These are phyloP conservation scores for Saccostrea echinata DNA, from an alignment of 1,140 invertebrate species.

Conservation along the genomic window DNA sequence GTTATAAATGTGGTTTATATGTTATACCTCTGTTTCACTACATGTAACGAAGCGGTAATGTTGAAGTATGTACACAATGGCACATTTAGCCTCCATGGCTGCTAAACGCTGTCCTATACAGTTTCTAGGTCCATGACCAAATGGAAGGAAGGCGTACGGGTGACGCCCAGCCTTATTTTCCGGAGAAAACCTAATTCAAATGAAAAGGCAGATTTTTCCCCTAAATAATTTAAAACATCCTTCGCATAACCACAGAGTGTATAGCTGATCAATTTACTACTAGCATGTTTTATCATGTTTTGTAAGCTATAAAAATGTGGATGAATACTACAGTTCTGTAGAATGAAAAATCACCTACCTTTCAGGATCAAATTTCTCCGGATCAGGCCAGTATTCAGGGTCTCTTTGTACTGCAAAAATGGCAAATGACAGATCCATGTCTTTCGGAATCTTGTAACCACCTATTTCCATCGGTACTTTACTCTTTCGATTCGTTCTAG, in stretches of 20 bases:
- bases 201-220: neutral
- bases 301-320: too few species aligned
- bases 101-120: constrained; percentile 72
- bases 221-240: too few species aligned
- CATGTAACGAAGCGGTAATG: constrained; percentile 67
- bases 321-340: too few species aligned
- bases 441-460: constrained; percentile 68
- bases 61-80: constrained; percentile 51
- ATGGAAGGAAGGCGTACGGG: constrained; percentile 59
- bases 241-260: too few species aligned
- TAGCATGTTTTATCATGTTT: too few species aligned
- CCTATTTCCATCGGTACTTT: constrained; percentile 59
- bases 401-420: constrained; percentile 92
- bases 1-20: too few species aligned
- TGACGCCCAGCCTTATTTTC: constrained; percentile 44
- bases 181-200: constrained; percentile 49
- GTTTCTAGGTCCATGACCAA: constrained; percentile 60
- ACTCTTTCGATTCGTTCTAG: constrained; percentile 58
- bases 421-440: constrained; percentile 86
- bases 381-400: constrained; percentile 85
- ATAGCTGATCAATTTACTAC: too few species aligned
- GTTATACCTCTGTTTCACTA: too few species aligned
- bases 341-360: constrained; percentile 47
- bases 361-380: constrained; percentile 86
- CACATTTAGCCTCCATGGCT: constrained; percentile 59